Evolutionary conservation across 2,797 vertebrate species (phyloP), one percentile per base, ranked within the genome.

Genomic region (Mormyrops boulengeri): DNA sequence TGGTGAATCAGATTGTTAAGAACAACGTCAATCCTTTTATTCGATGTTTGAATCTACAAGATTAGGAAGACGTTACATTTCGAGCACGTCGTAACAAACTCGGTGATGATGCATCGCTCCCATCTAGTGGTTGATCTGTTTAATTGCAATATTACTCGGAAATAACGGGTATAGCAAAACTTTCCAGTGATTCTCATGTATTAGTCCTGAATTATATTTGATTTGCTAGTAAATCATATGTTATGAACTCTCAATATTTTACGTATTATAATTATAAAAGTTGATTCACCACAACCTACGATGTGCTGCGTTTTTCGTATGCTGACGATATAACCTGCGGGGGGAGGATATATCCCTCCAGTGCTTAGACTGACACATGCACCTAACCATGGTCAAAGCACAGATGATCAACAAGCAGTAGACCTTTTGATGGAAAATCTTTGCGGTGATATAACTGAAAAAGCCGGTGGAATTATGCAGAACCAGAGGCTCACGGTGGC

Each of bases 101-200:
- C 3, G 11, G 7, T 26, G 8, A 22, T 50, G 49, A 44, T 85
- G 1, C 44, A 50, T 26, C 19, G 4, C 49, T 85, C n/a, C 82
- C 82, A 85, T 85, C 82, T 85, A 85, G 44, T 85, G 82, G 82
- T 85, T 84, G 47, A 22, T 22, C 82, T 50, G 82, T 26, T 49
- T 49, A 22, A 85, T 85, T 85, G 44, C 3, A 85, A 44, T 85
- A 85, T 85, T 85, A 85, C 19, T 50, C 22, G n/a, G 77, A 44
- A 49, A 12, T 8, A 44, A 47, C 44, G 41, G 6, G 19, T 22
- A 50, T 26, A 9, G 9, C 82, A 44, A 22, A 85, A 85, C n/a
- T 84, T 22, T 80, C 17, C 38, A 44, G 34, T 38, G 5, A 80
- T 80, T 38, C 73, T 41, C 17, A 2, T 44, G 5, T 38, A 1